Base-by-base conservation (phyloP, 2,113 vertebrate species). In the Polypterus bichir region DNA sequence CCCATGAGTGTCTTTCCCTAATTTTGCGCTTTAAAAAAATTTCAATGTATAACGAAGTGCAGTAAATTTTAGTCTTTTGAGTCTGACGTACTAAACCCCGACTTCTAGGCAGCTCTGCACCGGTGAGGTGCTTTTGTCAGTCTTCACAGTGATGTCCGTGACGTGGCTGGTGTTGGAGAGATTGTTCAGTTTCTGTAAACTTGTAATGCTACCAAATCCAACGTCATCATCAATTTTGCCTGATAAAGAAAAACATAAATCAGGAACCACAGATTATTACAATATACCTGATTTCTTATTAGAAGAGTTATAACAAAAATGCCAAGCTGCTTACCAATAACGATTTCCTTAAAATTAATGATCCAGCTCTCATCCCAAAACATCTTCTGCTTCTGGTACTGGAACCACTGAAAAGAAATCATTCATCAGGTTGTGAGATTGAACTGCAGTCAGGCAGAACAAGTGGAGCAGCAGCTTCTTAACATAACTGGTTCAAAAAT, bases 281-380 rank as follows among this genome's bases (percentile, higher is more conserved):
- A 27, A 27, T 27, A 27, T 27, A 27, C 27, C 27, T 27, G 27
- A 27, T 27, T 27, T 27, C 27, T 27, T 27, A 27, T 27, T 27
- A 27, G 27, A 27, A 27, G 27, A 27, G 27, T 27, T 2, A 27
- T 27, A 27, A 27, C 2, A 6, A 9, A 57, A 62, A 44, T n/a
- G 27, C 3, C 1, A 64, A 51, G n/a, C n/a, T 45, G 27, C 8
- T 65, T 76, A 86, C 86, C 79, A 70, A 83, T 81, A 55, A 80
- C 72, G 60, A 86, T 79, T 61, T 72, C 77, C 60, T 83, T 88
- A 69, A 86, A 81, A 64, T 70, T 77, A 61, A 86, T 81, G 62
- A 88, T 84, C 87, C 87, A 88, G 68, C 83, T 88, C 70, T 89
- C 86, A 64, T 86, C 84, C 82, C 85, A 86, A 68, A 89, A 79